Conservation (phyloP, 2,888 invertebrate genomes). For the Eupithecia centaureata region DNA sequence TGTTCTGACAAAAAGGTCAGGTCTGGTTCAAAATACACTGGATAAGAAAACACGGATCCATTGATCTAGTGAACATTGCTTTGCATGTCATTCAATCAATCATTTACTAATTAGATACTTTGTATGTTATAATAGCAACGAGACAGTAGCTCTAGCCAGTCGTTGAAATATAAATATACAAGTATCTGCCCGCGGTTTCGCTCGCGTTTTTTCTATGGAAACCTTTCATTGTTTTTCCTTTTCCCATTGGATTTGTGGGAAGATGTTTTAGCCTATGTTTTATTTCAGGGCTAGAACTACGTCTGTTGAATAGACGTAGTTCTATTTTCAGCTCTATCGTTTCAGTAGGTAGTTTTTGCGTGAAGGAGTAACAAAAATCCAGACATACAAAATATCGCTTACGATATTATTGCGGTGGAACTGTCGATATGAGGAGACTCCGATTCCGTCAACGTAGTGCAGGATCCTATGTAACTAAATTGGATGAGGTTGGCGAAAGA, state of each 20-base stretch:
- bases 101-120: neutral
- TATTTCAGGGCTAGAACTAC: no score
- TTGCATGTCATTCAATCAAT: conserved; percentile 7
- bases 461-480: neutral
- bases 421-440: neutral
- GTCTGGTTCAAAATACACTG: neutral
- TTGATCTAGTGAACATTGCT: conserved; percentile 11
- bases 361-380: no score
- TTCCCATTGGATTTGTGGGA: no score
- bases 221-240: no score
- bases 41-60: conserved; percentile 18
- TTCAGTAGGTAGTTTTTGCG: no score
- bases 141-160: neutral
- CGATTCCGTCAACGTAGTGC: neutral
- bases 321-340: no score
- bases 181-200: no score
- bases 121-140: neutral
- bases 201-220: no score
- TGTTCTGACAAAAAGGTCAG: conserved; percentile 3
- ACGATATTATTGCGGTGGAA: neutral
- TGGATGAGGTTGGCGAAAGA: neutral
- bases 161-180: neutral
- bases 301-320: no score
- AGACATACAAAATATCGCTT: no score
- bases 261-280: no score